Percentiles rank a stretch among this genome's conserved stretches.
phyloP scores from a whole-genome alignment of 1,140 invertebrate species.

The Neuroterus valhalla region DNA sequence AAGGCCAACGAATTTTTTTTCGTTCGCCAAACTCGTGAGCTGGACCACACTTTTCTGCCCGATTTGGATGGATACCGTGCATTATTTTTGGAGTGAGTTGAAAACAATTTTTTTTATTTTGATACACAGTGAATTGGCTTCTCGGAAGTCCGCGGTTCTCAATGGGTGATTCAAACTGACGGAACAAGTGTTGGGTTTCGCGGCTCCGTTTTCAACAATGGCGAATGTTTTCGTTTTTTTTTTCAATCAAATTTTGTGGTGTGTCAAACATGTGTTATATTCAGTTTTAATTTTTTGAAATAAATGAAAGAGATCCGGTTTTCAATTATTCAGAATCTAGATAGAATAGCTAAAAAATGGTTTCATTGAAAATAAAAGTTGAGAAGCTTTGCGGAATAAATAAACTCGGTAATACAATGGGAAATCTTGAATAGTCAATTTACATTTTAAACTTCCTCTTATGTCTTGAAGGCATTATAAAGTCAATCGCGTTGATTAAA shows the following conservation, averaged over 20 bases:
- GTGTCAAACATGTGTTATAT: neutral
- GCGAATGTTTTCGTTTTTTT: neutral
- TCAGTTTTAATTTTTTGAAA: neutral
- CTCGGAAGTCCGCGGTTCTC: slow-evolving; percentile 29
- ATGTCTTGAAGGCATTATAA: no score
- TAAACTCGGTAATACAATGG: no score
- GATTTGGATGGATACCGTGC: slow-evolving; percentile 75
- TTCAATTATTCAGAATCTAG: no score
- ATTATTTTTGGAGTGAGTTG: slow-evolving; percentile 75
- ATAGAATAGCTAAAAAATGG: neutral
- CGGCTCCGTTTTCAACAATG: slow-evolving; percentile 1
- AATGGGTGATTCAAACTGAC: slow-evolving; percentile 13
- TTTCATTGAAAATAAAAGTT: neutral
- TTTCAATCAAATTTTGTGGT: neutral
- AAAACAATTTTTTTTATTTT: slow-evolving; percentile 7
- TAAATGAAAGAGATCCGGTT: neutral
- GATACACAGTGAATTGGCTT: slow-evolving; percentile 16
- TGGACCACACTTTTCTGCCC: slow-evolving; percentile 37
- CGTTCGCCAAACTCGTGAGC: slow-evolving; percentile 15
- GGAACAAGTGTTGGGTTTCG: slow-evolving; percentile 18
- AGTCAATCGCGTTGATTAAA: no score
- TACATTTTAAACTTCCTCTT: no score
- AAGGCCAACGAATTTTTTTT: slow-evolving; percentile 28
- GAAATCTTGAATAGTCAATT: no score
- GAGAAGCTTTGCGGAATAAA: no score